These are phyloP conservation scores for Amia ocellicauda DNA, from an alignment of 2,113 vertebrate genomes.

Conservation along the genomic window DNA sequence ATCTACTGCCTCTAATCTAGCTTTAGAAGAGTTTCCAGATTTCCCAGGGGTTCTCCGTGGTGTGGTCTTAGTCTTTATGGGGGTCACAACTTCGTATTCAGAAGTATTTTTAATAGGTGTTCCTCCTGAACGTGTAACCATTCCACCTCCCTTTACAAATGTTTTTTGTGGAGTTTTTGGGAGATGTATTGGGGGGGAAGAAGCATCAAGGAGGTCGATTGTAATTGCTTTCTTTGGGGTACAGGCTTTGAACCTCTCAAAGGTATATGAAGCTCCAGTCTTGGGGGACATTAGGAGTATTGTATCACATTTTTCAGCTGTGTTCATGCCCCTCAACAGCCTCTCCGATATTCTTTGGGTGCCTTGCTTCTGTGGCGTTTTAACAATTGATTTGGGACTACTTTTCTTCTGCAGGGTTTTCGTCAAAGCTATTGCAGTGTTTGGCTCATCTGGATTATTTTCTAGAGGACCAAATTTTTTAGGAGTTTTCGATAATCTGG, in stretches of 20 bases:
- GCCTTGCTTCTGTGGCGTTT: neutral
- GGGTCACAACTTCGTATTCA: neutral
- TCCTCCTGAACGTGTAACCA: conserved; percentile 45
- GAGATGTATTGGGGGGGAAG: conserved; percentile 23
- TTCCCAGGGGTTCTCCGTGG: neutral
- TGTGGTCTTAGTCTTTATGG: neutral
- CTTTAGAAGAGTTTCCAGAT: neutral
- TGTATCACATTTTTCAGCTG: conserved; percentile 20
- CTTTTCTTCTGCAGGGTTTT: conserved; percentile 13
- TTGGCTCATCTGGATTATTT: conserved; percentile 32
- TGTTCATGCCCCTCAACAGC: conserved; percentile 6
- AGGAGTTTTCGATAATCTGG: conserved; percentile 31
- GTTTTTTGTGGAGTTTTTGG: conserved; percentile 29
- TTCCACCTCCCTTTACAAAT: conserved; percentile 34
- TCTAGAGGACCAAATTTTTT: conserved; percentile 30
- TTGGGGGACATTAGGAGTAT: neutral
- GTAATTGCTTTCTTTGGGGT: neutral
- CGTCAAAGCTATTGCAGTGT: conserved; percentile 49
- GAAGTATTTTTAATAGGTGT: conserved; percentile 44
- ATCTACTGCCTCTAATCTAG: neutral
- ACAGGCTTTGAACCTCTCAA: neutral
- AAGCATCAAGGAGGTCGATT: neutral
- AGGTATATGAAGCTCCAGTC: neutral
- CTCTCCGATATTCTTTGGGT: conserved; percentile 25
- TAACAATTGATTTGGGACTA: conserved; percentile 2